Evolutionary conservation across 2,888 invertebrate species (phyloP).

Genomic region (Trachelus troglodyta): DNA sequence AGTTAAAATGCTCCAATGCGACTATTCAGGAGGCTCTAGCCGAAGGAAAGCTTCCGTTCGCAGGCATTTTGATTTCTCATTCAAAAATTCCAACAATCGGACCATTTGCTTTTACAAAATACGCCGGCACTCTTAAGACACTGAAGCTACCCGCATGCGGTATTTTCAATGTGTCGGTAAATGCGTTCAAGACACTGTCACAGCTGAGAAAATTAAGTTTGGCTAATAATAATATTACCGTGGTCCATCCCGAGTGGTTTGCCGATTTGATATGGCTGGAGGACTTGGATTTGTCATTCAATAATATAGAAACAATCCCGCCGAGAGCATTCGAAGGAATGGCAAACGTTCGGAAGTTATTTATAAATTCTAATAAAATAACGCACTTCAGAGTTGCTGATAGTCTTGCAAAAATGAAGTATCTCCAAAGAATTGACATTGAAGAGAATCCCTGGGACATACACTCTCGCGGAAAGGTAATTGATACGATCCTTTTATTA

Average conservation of each 20-base stretch:
- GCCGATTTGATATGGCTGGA: neutral
- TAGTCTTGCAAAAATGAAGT: neutral
- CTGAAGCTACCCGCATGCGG: neutral
- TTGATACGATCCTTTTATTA: neutral
- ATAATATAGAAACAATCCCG: neutral
- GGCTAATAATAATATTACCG: neutral
- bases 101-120: neutral
- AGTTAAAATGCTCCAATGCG: neutral
- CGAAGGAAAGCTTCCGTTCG: neutral
- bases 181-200: neutral
- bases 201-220: neutral
- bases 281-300: neutral
- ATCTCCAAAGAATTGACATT: neutral
- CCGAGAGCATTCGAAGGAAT: neutral
- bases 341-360: neutral
- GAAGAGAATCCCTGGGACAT: neutral
- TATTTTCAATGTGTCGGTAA: neutral
- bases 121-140: neutral
- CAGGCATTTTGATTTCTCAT: neutral
- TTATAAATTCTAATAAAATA: neutral
- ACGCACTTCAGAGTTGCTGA: neutral
- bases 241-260: neutral
- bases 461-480: neutral
- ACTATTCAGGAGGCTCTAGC: neutral
- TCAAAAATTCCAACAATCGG: neutral